These are phyloP conservation scores for Mythimna impura DNA, from an alignment of 2,888 invertebrate genomes.

Conservation along the genomic window DNA sequence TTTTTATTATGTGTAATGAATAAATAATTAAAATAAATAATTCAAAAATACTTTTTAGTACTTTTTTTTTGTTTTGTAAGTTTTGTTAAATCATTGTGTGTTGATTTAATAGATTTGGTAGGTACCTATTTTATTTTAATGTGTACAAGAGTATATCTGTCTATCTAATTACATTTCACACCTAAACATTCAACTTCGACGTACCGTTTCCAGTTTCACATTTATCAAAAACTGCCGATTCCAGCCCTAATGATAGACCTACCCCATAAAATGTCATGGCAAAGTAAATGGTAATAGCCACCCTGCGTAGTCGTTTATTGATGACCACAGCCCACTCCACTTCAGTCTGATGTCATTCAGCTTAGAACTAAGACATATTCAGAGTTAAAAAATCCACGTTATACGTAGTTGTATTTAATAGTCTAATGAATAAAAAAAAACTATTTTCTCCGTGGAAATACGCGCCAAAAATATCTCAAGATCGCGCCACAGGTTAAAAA, in stretches of 20 bases:
- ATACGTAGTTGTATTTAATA: not conserved
- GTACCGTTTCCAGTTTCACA: not conserved
- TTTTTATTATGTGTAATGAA: too few relatives aligned
- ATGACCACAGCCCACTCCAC: constrained; percentile 4
- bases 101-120: too few relatives aligned
- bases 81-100: too few relatives aligned
- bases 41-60: too few relatives aligned
- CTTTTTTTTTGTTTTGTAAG: too few relatives aligned
- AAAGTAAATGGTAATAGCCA: constrained; percentile 24
- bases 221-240: not conserved
- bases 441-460: constrained; percentile 17
- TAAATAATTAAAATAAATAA: too few relatives aligned
- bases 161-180: not conserved
- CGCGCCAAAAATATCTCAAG: constrained; percentile 37
- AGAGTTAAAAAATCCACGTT: not conserved
- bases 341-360: constrained; percentile 16
- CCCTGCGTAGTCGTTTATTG: constrained; percentile 8
- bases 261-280: constrained; percentile 8
- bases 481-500: constrained; percentile 35
- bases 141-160: too few relatives aligned
- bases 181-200: not conserved
- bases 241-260: constrained; percentile 11
- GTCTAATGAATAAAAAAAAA: not conserved
- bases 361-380: not conserved
- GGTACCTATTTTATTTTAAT: too few relatives aligned